Evolutionary conservation across 2,797 vertebrate species (phyloP).

Genomic region (Lindbergichthys nudifrons): DNA sequence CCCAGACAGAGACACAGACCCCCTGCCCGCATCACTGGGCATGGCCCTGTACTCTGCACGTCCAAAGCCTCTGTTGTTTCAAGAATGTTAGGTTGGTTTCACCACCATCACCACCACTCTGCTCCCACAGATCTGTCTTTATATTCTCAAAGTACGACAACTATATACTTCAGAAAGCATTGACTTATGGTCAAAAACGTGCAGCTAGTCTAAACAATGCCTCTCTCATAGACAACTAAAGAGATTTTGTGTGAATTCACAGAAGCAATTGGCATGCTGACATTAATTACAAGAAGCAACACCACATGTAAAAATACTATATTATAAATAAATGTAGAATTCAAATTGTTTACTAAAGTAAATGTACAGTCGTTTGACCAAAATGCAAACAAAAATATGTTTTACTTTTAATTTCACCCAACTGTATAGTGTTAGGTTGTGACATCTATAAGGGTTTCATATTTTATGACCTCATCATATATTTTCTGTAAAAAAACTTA

Average conservation of each 20-base stretch:
- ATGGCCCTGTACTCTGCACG: constrained; percentile 24
- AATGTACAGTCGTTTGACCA: not conserved
- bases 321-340: not conserved
- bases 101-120: constrained; percentile 7
- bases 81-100: constrained; percentile 54
- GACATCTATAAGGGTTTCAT: not conserved
- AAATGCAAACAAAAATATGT: not conserved
- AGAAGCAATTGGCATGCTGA: not conserved
- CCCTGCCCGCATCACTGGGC: constrained; percentile 51
- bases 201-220: not conserved
- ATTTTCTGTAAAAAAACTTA: not conserved
- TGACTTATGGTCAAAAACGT: not conserved
- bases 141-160: constrained; percentile 12
- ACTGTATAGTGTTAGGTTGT: not conserved
- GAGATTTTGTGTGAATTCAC: not conserved
- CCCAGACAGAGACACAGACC: constrained; percentile 67
- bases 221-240: not conserved
- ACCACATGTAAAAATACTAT: not conserved
- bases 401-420: not conserved
- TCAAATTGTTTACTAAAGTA: not conserved
- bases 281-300: not conserved
- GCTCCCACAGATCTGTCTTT: constrained; percentile 20
- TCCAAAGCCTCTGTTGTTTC: constrained; percentile 67
- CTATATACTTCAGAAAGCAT: not conserved
- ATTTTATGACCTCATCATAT: not conserved